A percentile compares a stretch with the other conserved stretches of the same genome.
Conservation (phyloP, 2,113 vertebrate genomes). For the Embiotoca jacksoni region DNA sequence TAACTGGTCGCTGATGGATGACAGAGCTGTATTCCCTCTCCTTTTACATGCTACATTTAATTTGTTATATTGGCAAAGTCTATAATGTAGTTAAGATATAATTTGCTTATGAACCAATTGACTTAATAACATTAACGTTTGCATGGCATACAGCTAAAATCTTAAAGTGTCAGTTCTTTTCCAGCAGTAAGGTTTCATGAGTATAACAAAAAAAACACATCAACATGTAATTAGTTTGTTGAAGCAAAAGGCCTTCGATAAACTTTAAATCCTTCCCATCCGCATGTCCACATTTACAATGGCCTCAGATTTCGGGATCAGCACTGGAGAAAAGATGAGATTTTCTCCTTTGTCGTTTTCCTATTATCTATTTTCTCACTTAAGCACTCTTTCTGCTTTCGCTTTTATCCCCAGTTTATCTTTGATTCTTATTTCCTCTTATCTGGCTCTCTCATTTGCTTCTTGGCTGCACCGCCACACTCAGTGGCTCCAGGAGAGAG, state of each 20-base stretch:
- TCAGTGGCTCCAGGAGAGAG: conserved; percentile 38
- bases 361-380: background rate
- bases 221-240: background rate
- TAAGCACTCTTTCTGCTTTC: conserved; percentile 14
- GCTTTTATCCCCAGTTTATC: conserved; percentile 27
- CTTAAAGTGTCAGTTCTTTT: too few species aligned
- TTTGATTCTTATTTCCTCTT: conserved; percentile 32
- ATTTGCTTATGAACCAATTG: too few species aligned
- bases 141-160: too few species aligned
- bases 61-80: too few species aligned
- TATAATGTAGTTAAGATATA: too few species aligned
- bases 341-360: background rate
- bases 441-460: conserved; percentile 42
- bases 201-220: background rate
- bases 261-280: background rate
- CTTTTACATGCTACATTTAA: too few species aligned
- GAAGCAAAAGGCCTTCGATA: conserved; percentile 2
- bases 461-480: conserved; percentile 33
- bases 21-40: too few species aligned
- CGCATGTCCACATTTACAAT: background rate
- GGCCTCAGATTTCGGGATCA: background rate
- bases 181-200: too few species aligned
- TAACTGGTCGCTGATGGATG: too few species aligned
- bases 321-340: conserved; percentile 1
- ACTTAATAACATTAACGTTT: background rate